phyloP scores from a whole-genome alignment of 2,888 invertebrate species.

The Stomorhina lunata region DNA sequence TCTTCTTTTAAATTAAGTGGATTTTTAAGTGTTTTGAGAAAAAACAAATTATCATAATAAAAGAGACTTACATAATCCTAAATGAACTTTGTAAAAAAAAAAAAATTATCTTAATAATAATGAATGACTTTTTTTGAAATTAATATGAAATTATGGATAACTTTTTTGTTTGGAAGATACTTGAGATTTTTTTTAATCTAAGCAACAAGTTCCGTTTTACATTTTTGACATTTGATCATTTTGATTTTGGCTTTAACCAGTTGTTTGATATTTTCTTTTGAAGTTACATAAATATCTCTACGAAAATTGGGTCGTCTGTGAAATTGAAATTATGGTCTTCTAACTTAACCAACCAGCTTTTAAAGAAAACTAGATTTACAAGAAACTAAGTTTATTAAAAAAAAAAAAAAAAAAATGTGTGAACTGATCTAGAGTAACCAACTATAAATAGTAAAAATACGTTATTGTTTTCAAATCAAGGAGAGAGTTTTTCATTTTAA shows the following conservation, averaged over 20 bases:
- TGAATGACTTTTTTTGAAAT: conserved; percentile 26
- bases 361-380: background rate
- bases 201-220: conserved; percentile 61
- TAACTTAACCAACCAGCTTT: background rate
- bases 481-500: too few relatives aligned
- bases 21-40: conserved; percentile 20
- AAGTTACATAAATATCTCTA: conserved; percentile 48
- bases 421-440: too few relatives aligned
- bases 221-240: conserved; percentile 9
- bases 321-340: conserved; percentile 30
- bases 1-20: background rate
- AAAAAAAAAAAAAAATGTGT: too few relatives aligned
- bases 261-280: background rate
- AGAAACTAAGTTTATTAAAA: too few relatives aligned
- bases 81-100: background rate
- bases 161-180: too few relatives aligned
- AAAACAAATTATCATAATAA: conserved; percentile 6
- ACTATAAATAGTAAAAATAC: too few relatives aligned
- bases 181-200: background rate
- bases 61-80: conserved; percentile 33
- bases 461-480: too few relatives aligned
- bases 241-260: background rate
- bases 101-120: background rate
- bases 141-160: background rate
- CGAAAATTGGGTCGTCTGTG: conserved; percentile 38